Evolutionary conservation across 92 coral and sea anemone genomes (phyloP), one percentile per base, ranked within the genome.

Genomic region (Pocillopora grandis): DNA sequence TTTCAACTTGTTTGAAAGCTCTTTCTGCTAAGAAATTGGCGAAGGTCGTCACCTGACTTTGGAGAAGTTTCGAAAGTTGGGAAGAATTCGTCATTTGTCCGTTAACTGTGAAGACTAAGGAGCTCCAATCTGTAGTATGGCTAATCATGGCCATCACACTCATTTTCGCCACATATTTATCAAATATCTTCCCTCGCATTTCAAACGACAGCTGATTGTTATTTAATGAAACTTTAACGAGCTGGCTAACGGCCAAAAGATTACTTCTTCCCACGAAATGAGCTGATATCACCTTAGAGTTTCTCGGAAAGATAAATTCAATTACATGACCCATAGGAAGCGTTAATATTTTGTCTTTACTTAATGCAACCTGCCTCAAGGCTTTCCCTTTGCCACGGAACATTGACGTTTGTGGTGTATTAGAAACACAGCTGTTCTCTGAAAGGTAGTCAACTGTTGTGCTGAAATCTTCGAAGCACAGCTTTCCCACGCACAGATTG

Each of bases 81-180:
- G 92, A 89, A 1, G 89, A 72, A 10, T 85, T 85, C 66, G 52
- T 60, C 87, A 89, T 85, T 16, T 23, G 76, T 23, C 92, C 92
- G 2, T 76, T 20, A 12, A 89, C 81, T n/a, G 42, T 37, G 60
- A 75, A 69, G 8, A 10, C n/a, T 75, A 89, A 31, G 12, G 80
- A 80, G 35, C 59, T 74, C 92, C 89, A 85, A 3, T 89, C 75
- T 66, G 37, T 18, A 17, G 77, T 67, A 19, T 63, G 27, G 13
- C 59, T 58, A 14, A 80, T 65, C 8, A 31, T 7, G 49, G 87
- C 87, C 5, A 0, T 16, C 14, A 75, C 81, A 5, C 3, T 84
- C 48, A 84, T 27, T 2, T 58, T 12, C 27, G 87, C 17, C 35
- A 33, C 1, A 66, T 62, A 36, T 23, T 33, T 60, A 23, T 52